Evolutionary conservation across 2,888 invertebrate genomes (phyloP).

Genomic region (Caenorhabditis macrosperma): DNA sequence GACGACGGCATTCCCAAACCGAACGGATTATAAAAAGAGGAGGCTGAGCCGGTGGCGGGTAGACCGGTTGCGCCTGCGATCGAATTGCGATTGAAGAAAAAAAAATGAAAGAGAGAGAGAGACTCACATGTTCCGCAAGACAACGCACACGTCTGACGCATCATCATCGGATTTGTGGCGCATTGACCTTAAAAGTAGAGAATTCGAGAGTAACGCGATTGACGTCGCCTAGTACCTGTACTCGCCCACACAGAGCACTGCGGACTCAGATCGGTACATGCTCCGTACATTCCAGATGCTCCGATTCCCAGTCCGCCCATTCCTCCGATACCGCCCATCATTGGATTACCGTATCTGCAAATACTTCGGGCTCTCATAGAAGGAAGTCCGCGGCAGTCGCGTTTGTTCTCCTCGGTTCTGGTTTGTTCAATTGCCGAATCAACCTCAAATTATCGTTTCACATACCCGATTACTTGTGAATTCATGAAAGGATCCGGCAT

Average conservation of each 20-base stretch:
- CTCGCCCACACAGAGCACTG: slow-evolving; percentile 59
- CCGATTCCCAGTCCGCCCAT: neutral
- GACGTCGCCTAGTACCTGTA: slow-evolving; percentile 39
- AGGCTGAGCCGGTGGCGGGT: slow-evolving; percentile 17
- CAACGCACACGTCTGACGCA: slow-evolving; percentile 48
- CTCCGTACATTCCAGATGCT: slow-evolving; percentile 6
- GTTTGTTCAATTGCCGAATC: neutral
- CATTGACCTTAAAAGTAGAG: slow-evolving; percentile 49
- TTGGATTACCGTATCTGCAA: slow-evolving; percentile 55
- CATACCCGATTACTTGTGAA: slow-evolving; percentile 26
- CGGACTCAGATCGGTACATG: slow-evolving; percentile 44
- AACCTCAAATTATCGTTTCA: neutral
- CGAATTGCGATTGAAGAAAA: neutral
- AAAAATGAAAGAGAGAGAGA: neutral
- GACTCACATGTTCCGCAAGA: slow-evolving; percentile 59
- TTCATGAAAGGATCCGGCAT: slow-evolving; percentile 28
- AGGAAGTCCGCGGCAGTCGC: slow-evolving; percentile 53
- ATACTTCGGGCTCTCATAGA: slow-evolving; percentile 60
- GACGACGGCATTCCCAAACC: slow-evolving; percentile 8
- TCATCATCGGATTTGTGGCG: slow-evolving; percentile 46
- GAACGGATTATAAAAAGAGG: slow-evolving; percentile 17
- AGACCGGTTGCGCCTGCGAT: slow-evolving; percentile 34
- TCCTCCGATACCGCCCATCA: slow-evolving; percentile 22
- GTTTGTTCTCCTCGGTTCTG: slow-evolving; percentile 22
- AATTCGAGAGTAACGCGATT: neutral